phyloP scores from a whole-genome alignment of 2,888 invertebrate species.

The Desoria tigrina region DNA sequence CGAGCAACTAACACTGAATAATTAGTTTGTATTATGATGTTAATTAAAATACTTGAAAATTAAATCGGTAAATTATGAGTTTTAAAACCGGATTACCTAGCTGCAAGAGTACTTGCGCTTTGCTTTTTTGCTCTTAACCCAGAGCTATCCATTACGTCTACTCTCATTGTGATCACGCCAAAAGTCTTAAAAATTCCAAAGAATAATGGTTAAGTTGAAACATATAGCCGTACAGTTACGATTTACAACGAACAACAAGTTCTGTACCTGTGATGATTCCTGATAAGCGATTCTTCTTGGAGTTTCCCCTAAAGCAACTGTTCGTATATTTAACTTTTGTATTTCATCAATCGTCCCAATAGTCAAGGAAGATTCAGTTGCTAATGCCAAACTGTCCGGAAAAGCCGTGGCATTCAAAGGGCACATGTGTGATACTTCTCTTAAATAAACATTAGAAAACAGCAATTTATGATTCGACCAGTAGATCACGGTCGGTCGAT shows the following conservation, averaged over 20 bases:
- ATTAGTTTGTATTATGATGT: background rate
- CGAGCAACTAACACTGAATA: slow-evolving; percentile 49
- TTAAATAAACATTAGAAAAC: slow-evolving; percentile 95
- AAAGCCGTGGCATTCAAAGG: slow-evolving; percentile 93
- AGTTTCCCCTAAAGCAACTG: slow-evolving; percentile 91
- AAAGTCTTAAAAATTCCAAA: slow-evolving; percentile 68
- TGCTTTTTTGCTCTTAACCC: slow-evolving; percentile 68
- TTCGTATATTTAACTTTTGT: slow-evolving; percentile 94
- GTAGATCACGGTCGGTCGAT: slow-evolving; percentile 97
- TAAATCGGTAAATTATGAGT: no score
- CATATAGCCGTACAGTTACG: background rate
- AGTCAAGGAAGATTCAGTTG: slow-evolving; percentile 83
- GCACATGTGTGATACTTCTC: slow-evolving; percentile 95
- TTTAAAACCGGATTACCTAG: slow-evolving; percentile 43
- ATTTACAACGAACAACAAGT: background rate
- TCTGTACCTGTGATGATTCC: slow-evolving; percentile 73
- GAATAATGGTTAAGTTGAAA: background rate
- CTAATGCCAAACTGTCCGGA: slow-evolving; percentile 85
- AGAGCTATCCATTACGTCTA: slow-evolving; percentile 81
- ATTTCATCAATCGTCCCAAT: slow-evolving; percentile 98
- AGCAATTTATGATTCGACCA: slow-evolving; percentile 98
- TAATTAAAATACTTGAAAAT: background rate
- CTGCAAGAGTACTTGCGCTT: slow-evolving; percentile 69
- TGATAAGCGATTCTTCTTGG: slow-evolving; percentile 94
- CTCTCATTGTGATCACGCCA: slow-evolving; percentile 86